Evolutionary conservation across 2,888 invertebrate species (phyloP), one percentile per base, ranked within the genome.

Genomic region (Drosophila austrosaltans): DNA sequence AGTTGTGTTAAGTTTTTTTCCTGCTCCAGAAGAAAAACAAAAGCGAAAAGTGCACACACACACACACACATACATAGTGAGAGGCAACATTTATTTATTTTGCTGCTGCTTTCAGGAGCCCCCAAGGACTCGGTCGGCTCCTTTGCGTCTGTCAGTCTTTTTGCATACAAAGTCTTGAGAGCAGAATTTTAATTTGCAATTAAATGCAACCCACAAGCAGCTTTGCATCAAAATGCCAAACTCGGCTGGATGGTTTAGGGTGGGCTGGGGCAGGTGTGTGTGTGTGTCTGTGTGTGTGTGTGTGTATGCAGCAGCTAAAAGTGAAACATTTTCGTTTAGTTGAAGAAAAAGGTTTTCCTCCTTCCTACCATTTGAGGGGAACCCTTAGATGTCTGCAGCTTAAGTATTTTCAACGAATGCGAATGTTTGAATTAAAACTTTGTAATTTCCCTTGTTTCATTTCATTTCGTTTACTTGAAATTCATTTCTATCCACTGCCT

Each of bases 121-220:
- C 84, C 70, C 56, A 64, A 75, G 78, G 82, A 72, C 69, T 76
- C 53, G 48, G 22, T 8, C 48, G 79, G 77, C 72, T 71, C 69
- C 57, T 54, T 65, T 63, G 74, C 66, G 69, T 72, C 87, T 74
- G 76, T 72, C 75, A 89, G 76, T 65, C 78, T 70, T 75, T 73
- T 84, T 79, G 74, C 78, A 72, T 79, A 85, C 79, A 80, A 79
- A 76, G 78, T 87, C 89, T 89, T 89, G 87, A 85, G 89, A 80
- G 87, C 81, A 89, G 90, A 91, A 89, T 91, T 91, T 89, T 89
- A 89, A 89, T 91, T 89, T 89, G 90, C 91, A 89, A 89, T 91
- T 89, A 89, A 90, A 90, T 87, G 82, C 85, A 87, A 78, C 85
- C 89, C 89, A 85, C 85, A 85, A 85, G 89, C 75, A 79, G 85